Evolutionary conservation across 1,140 invertebrate genomes (phyloP).

Genomic region (Caenorhabditis remanei): DNA sequence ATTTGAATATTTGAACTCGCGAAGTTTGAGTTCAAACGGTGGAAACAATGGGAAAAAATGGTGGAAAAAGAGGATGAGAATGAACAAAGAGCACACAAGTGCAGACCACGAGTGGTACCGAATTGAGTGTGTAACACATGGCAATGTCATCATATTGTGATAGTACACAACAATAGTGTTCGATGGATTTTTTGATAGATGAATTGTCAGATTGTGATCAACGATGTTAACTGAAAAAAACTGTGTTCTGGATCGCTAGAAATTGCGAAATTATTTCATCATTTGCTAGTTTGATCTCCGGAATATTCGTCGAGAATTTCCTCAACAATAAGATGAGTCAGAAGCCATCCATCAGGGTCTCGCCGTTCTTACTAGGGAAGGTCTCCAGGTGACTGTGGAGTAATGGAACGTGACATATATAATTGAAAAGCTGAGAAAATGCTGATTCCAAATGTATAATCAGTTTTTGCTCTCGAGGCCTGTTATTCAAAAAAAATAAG

Average conservation of each 20-base stretch:
- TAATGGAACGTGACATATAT: no score
- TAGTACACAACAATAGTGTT: neutral
- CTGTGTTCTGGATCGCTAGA: no score
- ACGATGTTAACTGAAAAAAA: neutral
- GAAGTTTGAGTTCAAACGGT: neutral
- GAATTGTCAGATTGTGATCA: neutral
- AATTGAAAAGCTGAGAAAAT: no score
- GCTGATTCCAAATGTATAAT: no score
- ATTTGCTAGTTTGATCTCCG: neutral
- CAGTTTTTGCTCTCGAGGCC: no score
- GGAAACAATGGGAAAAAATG: no score
- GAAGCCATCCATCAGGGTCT: no score
- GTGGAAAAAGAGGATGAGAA: neutral
- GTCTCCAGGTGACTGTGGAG: no score
- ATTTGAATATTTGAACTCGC: slow-evolving; percentile 47
- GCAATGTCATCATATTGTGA: slow-evolving; percentile 13
- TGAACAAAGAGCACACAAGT: neutral
- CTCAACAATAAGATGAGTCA: neutral
- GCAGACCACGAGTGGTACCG: neutral
- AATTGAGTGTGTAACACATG: neutral
- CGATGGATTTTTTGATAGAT: neutral
- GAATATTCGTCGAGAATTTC: no score
- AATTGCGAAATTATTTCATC: neutral
- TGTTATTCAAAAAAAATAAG: no score
- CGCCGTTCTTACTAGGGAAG: no score